These are phyloP conservation scores for Dolichotis patagonum DNA, from an alignment of 2,113 vertebrate species.

Conservation along the genomic window DNA sequence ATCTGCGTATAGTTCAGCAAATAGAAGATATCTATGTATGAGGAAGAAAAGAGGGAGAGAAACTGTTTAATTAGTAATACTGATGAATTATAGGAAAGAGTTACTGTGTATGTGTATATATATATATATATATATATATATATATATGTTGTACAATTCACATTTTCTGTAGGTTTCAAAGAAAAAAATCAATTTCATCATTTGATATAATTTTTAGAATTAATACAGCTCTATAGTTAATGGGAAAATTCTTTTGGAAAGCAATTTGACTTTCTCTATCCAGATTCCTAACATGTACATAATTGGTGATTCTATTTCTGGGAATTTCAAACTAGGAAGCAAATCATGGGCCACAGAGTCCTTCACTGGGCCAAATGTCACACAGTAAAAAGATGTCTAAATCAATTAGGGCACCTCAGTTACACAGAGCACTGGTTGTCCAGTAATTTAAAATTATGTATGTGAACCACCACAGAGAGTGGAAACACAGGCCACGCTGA, in stretches of 20 bases:
- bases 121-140: neutral
- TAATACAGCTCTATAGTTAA: neutral
- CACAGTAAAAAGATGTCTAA: neutral
- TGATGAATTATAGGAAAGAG: neutral
- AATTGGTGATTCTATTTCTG: neutral
- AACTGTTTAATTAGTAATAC: neutral
- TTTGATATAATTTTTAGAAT: neutral
- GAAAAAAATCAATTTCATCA: neutral
- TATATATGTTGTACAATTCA: neutral
- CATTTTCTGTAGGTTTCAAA: neutral
- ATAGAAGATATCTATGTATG: neutral
- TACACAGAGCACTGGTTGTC: neutral
- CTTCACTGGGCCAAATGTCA: neutral
- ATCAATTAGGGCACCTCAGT: fast-evolving
- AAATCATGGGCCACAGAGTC: neutral
- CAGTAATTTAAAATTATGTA: neutral
- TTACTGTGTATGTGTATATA: neutral
- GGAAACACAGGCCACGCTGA: neutral
- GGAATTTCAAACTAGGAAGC: neutral
- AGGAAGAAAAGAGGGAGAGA: neutral
- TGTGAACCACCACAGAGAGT: neutral
- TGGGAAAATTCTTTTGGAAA: neutral
- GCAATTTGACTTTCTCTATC: neutral
- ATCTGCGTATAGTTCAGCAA: neutral
- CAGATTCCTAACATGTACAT: neutral